Evolutionary conservation across 2,113 vertebrate species (phyloP).

Genomic region (Manacus vitellinus): DNA sequence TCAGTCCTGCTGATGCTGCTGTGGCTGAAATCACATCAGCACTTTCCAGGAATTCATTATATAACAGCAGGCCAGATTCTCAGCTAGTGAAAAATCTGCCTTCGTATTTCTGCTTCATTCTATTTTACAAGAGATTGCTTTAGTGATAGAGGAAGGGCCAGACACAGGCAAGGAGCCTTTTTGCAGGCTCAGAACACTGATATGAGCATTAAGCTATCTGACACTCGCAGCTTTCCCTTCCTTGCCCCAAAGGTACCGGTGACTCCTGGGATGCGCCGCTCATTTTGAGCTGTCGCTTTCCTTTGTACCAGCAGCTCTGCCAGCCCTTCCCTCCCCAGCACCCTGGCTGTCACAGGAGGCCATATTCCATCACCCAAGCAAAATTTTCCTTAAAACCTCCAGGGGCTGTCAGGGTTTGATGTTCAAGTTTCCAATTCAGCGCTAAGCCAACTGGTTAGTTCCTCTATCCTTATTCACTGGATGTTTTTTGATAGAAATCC

Average conservation of each 20-base stretch:
- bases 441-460: background rate
- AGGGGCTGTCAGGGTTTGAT: background rate
- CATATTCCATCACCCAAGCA: background rate
- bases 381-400: background rate
- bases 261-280: accelerated
- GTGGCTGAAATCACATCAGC: background rate
- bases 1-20: background rate
- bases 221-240: background rate
- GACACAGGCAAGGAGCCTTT: background rate
- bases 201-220: background rate
- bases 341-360: background rate
- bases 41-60: background rate
- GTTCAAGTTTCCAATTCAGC: background rate
- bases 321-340: background rate
- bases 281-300: accelerated
- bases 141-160: background rate
- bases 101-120: background rate
- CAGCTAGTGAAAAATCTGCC: background rate
- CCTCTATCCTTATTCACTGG: background rate
- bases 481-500: background rate
- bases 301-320: background rate
- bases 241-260: accelerated
- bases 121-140: background rate
- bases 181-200: background rate
- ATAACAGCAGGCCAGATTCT: background rate